phyloP scores from a whole-genome alignment of 2,888 invertebrate species.

The Proisotoma minuta region DNA sequence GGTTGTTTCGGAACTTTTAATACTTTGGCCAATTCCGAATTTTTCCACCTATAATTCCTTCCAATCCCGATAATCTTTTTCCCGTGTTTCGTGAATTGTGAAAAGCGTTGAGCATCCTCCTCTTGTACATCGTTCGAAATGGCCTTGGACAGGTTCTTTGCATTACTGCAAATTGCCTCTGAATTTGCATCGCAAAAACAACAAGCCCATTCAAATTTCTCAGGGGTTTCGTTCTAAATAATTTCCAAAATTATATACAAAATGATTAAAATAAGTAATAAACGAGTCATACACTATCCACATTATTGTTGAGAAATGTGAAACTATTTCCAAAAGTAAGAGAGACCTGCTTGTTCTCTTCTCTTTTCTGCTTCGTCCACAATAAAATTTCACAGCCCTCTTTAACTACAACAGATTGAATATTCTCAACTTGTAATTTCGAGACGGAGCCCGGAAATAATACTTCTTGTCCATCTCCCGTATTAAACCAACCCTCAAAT shows the following conservation, averaged over 20 bases:
- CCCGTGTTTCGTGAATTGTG: slow-evolving; percentile 49
- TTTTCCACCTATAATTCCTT: slow-evolving; percentile 59
- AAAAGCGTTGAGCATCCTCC: slow-evolving; percentile 15
- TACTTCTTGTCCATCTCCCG: slow-evolving; percentile 11
- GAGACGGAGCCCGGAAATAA: slow-evolving; percentile 18
- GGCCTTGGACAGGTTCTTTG: not conserved
- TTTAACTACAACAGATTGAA: slow-evolving; percentile 11
- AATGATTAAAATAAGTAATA: not conserved
- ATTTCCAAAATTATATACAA: not conserved
- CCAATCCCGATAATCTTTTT: slow-evolving; percentile 64
- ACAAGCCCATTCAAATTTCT: slow-evolving; percentile 23
- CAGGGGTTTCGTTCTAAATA: not conserved
- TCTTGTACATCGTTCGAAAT: not conserved
- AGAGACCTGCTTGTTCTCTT: slow-evolving; percentile 2
- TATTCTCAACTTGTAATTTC: slow-evolving; percentile 1
- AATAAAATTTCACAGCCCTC: slow-evolving; percentile 16
- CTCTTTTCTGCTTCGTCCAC: slow-evolving; percentile 13
- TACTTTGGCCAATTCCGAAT: slow-evolving; percentile 51
- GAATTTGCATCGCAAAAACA: slow-evolving; percentile 28
- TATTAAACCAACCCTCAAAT: slow-evolving; percentile 21
- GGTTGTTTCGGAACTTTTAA: slow-evolving; percentile 61
- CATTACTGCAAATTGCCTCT: slow-evolving; percentile 22
- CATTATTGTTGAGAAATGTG: slow-evolving; percentile 2
- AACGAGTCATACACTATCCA: not conserved
- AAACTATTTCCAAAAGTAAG: slow-evolving; percentile 6